A percentile compares a stretch with the other conserved stretches of the same genome.
Evolutionary conservation across 2,888 invertebrate species (phyloP).

Genomic region (Ophioninae sp.): DNA sequence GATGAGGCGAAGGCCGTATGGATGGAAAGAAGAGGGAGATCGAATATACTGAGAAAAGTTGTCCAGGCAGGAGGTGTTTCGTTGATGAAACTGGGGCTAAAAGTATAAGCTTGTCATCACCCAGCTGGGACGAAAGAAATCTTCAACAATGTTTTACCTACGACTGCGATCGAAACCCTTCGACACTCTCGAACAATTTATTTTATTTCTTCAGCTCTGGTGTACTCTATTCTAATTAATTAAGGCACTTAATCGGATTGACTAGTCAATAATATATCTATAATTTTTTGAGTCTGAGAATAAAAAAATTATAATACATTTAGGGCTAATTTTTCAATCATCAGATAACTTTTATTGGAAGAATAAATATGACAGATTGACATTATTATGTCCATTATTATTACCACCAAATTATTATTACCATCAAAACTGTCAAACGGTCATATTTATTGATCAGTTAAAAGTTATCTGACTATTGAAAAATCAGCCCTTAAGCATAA

Average conservation of each 20-base stretch:
- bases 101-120: slow-evolving; percentile 76
- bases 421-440: too few relatives aligned
- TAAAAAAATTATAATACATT: too few relatives aligned
- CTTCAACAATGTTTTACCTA: slow-evolving; percentile 73
- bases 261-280: too few relatives aligned
- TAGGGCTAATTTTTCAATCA: too few relatives aligned
- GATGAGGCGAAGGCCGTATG: slow-evolving; percentile 52
- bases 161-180: slow-evolving; percentile 36
- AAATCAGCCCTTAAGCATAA: too few relatives aligned
- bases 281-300: too few relatives aligned
- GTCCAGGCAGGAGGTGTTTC: slow-evolving; percentile 60
- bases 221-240: slow-evolving; percentile 39
- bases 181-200: slow-evolving; percentile 51
- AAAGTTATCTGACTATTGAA: too few relatives aligned
- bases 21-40: slow-evolving; percentile 60
- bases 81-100: slow-evolving; percentile 76
- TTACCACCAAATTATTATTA: too few relatives aligned
- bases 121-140: slow-evolving; percentile 72
- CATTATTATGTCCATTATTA: too few relatives aligned
- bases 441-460: too few relatives aligned
- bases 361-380: too few relatives aligned
- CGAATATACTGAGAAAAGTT: slow-evolving; percentile 61
- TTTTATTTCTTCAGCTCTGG: slow-evolving; percentile 28
- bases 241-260: background rate
- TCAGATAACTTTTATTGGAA: too few relatives aligned